Percentiles rank a stretch among this genome's conserved stretches.
These are phyloP conservation scores for Corynorhinus townsendii DNA, from an alignment of 2,113 vertebrate genomes.

Conservation along the genomic window DNA sequence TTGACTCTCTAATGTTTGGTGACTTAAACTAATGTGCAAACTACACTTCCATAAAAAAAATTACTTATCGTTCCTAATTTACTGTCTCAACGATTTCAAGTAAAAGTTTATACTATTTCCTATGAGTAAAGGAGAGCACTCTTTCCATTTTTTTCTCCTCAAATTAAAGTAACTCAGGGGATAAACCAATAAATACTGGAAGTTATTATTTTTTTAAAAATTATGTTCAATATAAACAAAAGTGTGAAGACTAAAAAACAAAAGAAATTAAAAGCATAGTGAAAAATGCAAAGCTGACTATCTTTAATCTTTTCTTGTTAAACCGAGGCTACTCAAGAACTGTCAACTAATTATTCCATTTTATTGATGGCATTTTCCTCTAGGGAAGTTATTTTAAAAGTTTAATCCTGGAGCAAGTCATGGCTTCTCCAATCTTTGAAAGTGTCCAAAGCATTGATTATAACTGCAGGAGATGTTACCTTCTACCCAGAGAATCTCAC, in stretches of 20 bases:
- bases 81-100: background rate
- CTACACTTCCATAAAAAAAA: background rate
- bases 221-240: conserved; percentile 52
- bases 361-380: conserved; percentile 91
- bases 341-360: conserved; percentile 91
- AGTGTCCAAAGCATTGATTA: conserved; percentile 92
- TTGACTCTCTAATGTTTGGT: background rate
- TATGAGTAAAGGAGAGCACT: background rate
- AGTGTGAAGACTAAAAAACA: conserved; percentile 45
- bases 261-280: conserved; percentile 60
- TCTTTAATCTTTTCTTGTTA: conserved; percentile 71
- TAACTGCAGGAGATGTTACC: conserved; percentile 88
- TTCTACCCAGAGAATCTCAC: conserved; percentile 85
- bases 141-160: background rate
- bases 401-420: conserved; percentile 92
- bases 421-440: conserved; percentile 88
- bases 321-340: conserved; percentile 78
- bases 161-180: background rate
- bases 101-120: conserved; percentile 6
- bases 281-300: conserved; percentile 55
- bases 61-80: conserved; percentile 9
- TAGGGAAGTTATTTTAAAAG: conserved; percentile 91
- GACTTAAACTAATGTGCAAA: background rate
- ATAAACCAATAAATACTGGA: background rate
- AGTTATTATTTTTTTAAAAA: conserved; percentile 18